Evolutionary conservation across 1,140 invertebrate species (phyloP).

Genomic region (Drosophila dunni): DNA sequence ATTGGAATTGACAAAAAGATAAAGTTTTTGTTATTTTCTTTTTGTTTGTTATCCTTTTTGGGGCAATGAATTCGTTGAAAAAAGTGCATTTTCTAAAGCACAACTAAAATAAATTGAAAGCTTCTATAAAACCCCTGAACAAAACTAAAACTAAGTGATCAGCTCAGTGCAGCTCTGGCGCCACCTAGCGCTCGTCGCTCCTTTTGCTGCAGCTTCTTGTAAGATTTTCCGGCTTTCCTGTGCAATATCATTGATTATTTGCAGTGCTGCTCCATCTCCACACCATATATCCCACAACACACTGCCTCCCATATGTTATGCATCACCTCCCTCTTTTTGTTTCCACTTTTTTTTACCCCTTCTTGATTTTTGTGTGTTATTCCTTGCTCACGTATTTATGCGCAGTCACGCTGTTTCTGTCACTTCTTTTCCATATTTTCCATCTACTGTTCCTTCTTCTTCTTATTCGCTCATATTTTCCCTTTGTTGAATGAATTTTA

Average conservation of each 20-base stretch:
- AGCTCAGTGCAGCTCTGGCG: neutral
- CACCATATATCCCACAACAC: neutral
- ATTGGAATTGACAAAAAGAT: neutral
- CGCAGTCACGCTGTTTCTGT: conserved; percentile 77
- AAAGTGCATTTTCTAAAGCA: neutral
- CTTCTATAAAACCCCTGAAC: neutral
- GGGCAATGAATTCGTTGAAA: neutral
- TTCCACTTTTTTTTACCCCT: no score
- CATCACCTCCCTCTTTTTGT: neutral
- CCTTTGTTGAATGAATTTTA: conserved; percentile 73
- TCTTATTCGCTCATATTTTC: conserved; percentile 1
- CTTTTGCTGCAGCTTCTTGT: no score
- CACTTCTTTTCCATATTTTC: conserved; percentile 42
- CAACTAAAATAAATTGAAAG: neutral
- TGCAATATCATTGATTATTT: conserved; percentile 41
- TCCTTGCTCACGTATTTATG: conserved; percentile 72
- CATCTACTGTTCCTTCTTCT: conserved; percentile 22
- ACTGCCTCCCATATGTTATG: neutral
- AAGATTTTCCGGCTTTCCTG: conserved; percentile 18
- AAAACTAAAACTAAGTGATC: neutral
- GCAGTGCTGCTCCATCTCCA: neutral
- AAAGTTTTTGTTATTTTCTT: neutral
- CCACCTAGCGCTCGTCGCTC: neutral
- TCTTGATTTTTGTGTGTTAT: conserved; percentile 34
- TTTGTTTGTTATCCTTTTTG: neutral